A percentile compares a stretch with the other conserved stretches of the same genome.
Evolutionary conservation across 2,113 vertebrate species (phyloP).

Genomic region (Lamprologus callipterus): DNA sequence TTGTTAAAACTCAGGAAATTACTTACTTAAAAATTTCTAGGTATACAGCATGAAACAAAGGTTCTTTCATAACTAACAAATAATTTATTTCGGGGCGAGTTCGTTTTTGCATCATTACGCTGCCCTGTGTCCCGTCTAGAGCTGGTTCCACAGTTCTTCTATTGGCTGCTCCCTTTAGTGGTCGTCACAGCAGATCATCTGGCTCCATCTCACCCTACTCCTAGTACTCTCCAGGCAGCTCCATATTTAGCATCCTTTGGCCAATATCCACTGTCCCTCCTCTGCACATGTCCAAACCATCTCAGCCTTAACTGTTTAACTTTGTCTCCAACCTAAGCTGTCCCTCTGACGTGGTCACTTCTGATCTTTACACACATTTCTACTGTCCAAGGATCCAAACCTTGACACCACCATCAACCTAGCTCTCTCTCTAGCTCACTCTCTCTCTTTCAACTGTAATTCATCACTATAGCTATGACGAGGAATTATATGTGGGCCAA

Average conservation of each 20-base stretch:
- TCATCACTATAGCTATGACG: fast-evolving
- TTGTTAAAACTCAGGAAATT: neutral
- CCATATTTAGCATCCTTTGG: neutral
- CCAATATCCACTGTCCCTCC: neutral
- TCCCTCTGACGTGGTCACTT: neutral
- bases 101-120: neutral
- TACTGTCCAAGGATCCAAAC: neutral
- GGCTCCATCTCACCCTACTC: neutral
- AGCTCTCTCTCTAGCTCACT: fast-evolving
- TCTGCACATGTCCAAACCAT: neutral
- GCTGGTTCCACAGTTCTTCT: neutral
- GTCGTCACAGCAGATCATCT: neutral
- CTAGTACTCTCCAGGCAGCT: neutral
- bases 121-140: neutral
- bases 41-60: fast-evolving
- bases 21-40: neutral
- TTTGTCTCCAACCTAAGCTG: fast-evolving
- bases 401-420: fast-evolving
- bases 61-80: neutral
- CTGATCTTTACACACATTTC: neutral
- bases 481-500: neutral
- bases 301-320: neutral
- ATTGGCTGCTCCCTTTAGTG: neutral
- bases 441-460: neutral
- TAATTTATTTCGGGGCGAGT: fast-evolving